Evolutionary conservation across 2,113 vertebrate species (phyloP), one percentile per base, ranked within the genome.

Genomic region (Propithecus coquereli): DNA sequence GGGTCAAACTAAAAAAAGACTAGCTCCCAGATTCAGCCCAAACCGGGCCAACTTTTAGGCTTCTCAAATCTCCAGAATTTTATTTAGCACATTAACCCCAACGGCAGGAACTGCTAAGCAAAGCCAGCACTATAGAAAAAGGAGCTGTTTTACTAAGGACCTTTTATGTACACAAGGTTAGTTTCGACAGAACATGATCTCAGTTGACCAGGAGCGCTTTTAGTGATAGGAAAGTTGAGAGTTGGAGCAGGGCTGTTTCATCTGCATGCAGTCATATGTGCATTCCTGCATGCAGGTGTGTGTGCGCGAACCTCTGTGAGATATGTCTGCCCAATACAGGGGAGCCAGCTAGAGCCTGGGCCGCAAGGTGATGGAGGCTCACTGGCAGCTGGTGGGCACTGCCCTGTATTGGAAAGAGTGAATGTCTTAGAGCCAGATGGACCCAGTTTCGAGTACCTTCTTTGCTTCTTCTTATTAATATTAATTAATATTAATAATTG

Each of bases 211-310:
- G 27, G 16, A 71, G 52, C 14, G 34, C 32, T 86, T 43, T 57
- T 22, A 22, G 18, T 3, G 27, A 40, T 37, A 47, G 93, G 73
- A 74, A 8, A 57, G 8, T 45, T n/a, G 66, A 89, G 83, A 43
- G 6, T 8, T 1, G 37, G 18, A 40, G 4, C 16, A 3, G 20
- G 23, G 37, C 65, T 14, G 32, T 43, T 45, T 57, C 59, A 63
- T 12, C 59, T 63, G 59, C 30, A 6, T 32, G 27, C 30, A 32
- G 23, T 57, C 52, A 52, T 0, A 2, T 25, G 22, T 6, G 20
- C 6, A 0, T 40, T 70, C 25, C 50, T 32, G 34, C 1, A 0
- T 9, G 34, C 20, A 0, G 18, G 22, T 3, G 1, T 20, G 34
- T 14, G 13, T 18, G 20, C 43, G 3, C 23, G 27, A 10, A 30